Percentiles rank a stretch among this genome's conserved stretches.
phyloP scores from a whole-genome alignment of 2,888 invertebrate genomes.

The Synergus laeviventris region DNA sequence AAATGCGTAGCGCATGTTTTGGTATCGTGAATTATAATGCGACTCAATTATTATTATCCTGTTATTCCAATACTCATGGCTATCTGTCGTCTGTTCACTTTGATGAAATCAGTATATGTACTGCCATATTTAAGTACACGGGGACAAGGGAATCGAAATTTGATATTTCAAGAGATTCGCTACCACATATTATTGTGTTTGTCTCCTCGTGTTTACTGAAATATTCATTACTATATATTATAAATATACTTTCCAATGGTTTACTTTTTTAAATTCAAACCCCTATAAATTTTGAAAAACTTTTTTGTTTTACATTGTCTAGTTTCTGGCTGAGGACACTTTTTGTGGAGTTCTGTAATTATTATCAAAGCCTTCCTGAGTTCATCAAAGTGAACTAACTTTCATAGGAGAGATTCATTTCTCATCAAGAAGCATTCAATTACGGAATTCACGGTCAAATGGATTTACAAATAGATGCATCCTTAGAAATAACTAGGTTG shows the following conservation, averaged over 20 bases:
- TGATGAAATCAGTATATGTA: neutral
- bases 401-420: neutral
- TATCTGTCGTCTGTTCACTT: neutral
- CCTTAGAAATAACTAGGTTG: neutral
- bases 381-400: neutral
- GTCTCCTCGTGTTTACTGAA: neutral
- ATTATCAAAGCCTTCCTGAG: neutral
- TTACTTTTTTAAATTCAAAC: no score
- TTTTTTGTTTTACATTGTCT: no score
- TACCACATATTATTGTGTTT: neutral
- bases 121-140: neutral
- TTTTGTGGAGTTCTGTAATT: neutral
- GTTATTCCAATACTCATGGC: neutral
- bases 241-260: neutral
- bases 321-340: no score
- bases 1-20: neutral
- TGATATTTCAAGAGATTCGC: neutral
- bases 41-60: neutral
- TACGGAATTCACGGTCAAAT: neutral
- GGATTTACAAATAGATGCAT: neutral
- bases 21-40: neutral
- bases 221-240: neutral
- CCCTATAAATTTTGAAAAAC: no score
- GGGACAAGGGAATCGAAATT: neutral
- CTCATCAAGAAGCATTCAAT: neutral